These are phyloP conservation scores for Xestia c-nigrum DNA, from an alignment of 2,888 invertebrate species.

Conservation along the genomic window DNA sequence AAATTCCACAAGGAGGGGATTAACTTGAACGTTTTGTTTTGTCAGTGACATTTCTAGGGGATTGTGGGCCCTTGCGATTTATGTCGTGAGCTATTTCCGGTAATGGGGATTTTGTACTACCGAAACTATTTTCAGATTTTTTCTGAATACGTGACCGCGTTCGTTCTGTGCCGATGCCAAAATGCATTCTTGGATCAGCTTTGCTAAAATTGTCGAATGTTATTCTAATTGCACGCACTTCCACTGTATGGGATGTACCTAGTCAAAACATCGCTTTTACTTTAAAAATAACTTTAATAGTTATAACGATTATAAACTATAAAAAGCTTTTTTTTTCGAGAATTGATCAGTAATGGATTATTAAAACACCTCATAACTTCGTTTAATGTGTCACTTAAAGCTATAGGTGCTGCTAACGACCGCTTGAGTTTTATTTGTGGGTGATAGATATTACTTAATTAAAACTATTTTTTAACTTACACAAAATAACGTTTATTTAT, in stretches of 20 bases:
- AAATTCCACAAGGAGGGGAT: slow-evolving; percentile 84
- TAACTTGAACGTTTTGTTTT: slow-evolving; percentile 78
- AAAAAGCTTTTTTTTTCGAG: background rate
- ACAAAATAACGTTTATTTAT: background rate
- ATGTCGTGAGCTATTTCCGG: slow-evolving; percentile 75
- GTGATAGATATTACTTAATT: background rate
- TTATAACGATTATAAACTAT: background rate
- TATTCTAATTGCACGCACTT: slow-evolving; percentile 28
- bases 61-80: slow-evolving; percentile 76
- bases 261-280: slow-evolving; percentile 9
- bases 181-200: slow-evolving; percentile 51
- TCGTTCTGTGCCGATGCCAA: slow-evolving; percentile 48
- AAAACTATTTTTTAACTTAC: background rate
- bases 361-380: slow-evolving; percentile 4
- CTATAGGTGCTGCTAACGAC: background rate
- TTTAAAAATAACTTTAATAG: background rate
- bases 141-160: slow-evolving; percentile 43
- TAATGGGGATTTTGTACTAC: slow-evolving; percentile 61
- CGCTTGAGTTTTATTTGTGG: background rate
- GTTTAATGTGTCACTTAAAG: background rate
- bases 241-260: background rate
- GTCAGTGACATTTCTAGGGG: slow-evolving; percentile 81
- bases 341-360: background rate
- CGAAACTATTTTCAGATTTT: slow-evolving; percentile 56
- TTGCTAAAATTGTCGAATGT: slow-evolving; percentile 47